These are phyloP conservation scores for Oxygymnocypris stewartii DNA, from an alignment of 2,113 vertebrate species.

Conservation along the genomic window DNA sequence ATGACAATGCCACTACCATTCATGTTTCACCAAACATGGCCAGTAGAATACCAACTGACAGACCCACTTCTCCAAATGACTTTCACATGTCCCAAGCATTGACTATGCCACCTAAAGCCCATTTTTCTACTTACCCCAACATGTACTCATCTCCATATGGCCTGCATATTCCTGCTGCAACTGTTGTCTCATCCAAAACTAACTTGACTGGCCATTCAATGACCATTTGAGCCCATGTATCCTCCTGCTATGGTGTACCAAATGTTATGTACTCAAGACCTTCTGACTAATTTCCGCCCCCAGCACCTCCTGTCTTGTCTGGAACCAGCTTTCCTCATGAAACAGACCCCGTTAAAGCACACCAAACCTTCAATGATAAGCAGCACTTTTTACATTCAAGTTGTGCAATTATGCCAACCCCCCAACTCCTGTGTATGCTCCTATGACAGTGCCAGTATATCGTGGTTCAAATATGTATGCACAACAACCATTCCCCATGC, in stretches of 20 bases:
- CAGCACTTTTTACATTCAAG: background rate
- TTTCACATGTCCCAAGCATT: background rate
- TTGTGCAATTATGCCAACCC: no score
- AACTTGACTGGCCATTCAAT: background rate
- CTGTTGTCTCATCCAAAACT: background rate
- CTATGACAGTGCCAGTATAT: no score
- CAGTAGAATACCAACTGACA: no score
- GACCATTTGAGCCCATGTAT: background rate
- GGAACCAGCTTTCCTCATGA: background rate
- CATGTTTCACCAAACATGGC: no score
- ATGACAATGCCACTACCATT: no score
- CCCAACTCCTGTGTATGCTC: conserved; percentile 5
- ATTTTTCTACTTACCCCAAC: background rate
- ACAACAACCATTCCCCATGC: background rate
- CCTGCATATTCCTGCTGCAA: background rate
- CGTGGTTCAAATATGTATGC: background rate
- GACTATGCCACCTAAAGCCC: background rate
- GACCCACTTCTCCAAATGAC: no score
- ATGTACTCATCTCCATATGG: background rate
- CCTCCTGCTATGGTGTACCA: background rate
- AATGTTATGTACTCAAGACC: background rate
- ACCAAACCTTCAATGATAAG: background rate
- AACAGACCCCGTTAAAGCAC: background rate
- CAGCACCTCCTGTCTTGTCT: background rate
- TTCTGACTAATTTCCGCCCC: background rate